Evolutionary conservation across 2,888 invertebrate species (phyloP).

Genomic region (Horisme vitalbata): DNA sequence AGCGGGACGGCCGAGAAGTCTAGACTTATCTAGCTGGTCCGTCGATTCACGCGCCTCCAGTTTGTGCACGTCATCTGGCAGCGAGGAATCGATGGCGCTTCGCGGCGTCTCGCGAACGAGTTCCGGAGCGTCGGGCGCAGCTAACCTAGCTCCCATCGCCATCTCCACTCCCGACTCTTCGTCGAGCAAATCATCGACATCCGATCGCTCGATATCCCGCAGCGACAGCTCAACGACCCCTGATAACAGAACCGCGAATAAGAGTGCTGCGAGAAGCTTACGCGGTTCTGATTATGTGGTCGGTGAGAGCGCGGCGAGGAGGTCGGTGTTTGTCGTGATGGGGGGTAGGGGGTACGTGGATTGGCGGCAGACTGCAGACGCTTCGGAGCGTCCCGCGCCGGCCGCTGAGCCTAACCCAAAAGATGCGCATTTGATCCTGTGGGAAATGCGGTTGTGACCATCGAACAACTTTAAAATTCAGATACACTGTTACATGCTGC

Average conservation of each 20-base stretch:
- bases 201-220: constrained; percentile 65
- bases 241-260: constrained; percentile 46
- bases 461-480: constrained; percentile 40
- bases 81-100: constrained; percentile 91
- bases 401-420: constrained; percentile 89
- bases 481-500: too few species aligned
- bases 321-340: constrained; percentile 92
- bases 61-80: constrained; percentile 92
- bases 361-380: constrained; percentile 89
- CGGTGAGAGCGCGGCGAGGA: constrained; percentile 77
- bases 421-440: constrained; percentile 94
- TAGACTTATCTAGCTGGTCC: constrained; percentile 94
- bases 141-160: constrained; percentile 80
- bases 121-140: constrained; percentile 87
- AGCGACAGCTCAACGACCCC: constrained; percentile 55
- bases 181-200: constrained; percentile 66
- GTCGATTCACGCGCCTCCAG: constrained; percentile 93
- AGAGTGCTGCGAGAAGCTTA: constrained; percentile 64
- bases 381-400: constrained; percentile 78
- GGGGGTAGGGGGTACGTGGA: constrained; percentile 95
- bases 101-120: constrained; percentile 89
- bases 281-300: constrained; percentile 71
- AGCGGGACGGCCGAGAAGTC: constrained; percentile 89
- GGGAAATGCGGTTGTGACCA: constrained; percentile 86
- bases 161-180: constrained; percentile 71